These are phyloP conservation scores for Chironomus striatipennis DNA, from an alignment of 1,140 invertebrate species.

Conservation along the genomic window DNA sequence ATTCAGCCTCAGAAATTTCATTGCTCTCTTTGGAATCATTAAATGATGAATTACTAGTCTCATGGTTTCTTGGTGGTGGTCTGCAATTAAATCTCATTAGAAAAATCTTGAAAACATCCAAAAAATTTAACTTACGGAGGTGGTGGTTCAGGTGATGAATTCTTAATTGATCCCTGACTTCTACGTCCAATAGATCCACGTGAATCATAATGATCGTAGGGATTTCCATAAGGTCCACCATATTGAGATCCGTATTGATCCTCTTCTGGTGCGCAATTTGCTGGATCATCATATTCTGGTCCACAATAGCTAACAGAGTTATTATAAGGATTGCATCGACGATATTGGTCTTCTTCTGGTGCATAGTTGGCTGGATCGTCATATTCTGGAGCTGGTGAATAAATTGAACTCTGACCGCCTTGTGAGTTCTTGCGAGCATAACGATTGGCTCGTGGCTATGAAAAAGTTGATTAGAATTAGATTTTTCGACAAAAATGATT, in stretches of 20 bases:
- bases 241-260: slow-evolving; percentile 81
- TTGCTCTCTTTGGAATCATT: slow-evolving; percentile 88
- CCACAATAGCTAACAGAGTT: slow-evolving; percentile 40
- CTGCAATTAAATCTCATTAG: slow-evolving; percentile 31
- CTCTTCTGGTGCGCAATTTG: slow-evolving; percentile 80
- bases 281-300: slow-evolving; percentile 84
- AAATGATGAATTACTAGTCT: slow-evolving; percentile 64
- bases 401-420: slow-evolving; percentile 58
- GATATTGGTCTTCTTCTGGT: slow-evolving; percentile 70
- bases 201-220: slow-evolving; percentile 78
- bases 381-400: slow-evolving; percentile 71
- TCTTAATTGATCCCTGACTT: slow-evolving; percentile 51
- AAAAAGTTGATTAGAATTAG: slow-evolving; percentile 23
- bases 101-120: too few relatives aligned
- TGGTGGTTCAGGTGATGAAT: slow-evolving; percentile 68
- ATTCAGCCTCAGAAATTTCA: slow-evolving; percentile 87
- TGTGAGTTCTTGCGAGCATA: slow-evolving; percentile 55
- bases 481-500: not conserved
- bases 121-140: slow-evolving; percentile 48
- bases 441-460: slow-evolving; percentile 62
- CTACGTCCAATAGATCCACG: slow-evolving; percentile 65
- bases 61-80: slow-evolving; percentile 63
- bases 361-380: slow-evolving; percentile 84
- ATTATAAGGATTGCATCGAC: slow-evolving; percentile 37
- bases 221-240: slow-evolving; percentile 65